phyloP scores from a whole-genome alignment of 2,113 vertebrate species.

The Hiodon tergisus region DNA sequence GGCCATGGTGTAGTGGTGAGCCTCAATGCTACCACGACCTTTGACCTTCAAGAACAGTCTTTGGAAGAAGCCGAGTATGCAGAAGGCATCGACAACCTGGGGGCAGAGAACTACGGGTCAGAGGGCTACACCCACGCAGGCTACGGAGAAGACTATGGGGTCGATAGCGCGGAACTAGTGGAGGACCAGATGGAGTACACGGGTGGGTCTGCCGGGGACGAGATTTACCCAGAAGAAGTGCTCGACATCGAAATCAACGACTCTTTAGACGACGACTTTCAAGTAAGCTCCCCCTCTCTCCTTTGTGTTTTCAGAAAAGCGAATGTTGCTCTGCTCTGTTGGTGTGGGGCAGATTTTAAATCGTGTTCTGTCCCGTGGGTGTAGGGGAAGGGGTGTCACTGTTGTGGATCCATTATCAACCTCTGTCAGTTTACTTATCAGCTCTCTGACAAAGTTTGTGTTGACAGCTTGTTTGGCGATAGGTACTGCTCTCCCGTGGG shows the following conservation, averaged over 20 bases:
- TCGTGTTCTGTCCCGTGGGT: slow-evolving; percentile 40
- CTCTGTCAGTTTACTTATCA: slow-evolving; percentile 88
- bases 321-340: slow-evolving; percentile 62
- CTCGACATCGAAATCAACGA: slow-evolving; percentile 93
- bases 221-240: slow-evolving; percentile 79
- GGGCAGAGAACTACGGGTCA: slow-evolving; percentile 60
- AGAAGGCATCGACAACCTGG: slow-evolving; percentile 68
- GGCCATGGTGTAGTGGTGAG: slow-evolving; percentile 67
- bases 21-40: slow-evolving; percentile 72
- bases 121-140: slow-evolving; percentile 49
- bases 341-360: slow-evolving; percentile 67
- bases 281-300: slow-evolving; percentile 72
- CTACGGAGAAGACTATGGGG: slow-evolving; percentile 71
- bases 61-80: slow-evolving; percentile 66
- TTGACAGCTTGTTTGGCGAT: slow-evolving; percentile 89
- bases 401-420: slow-evolving; percentile 88
- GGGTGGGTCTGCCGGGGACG: slow-evolving; percentile 68
- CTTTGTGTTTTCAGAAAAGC: slow-evolving; percentile 62
- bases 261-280: slow-evolving; percentile 86
- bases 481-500: slow-evolving; percentile 75
- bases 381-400: slow-evolving; percentile 49
- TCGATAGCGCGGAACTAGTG: slow-evolving; percentile 58
- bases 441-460: slow-evolving; percentile 87
- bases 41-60: slow-evolving; percentile 63
- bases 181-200: slow-evolving; percentile 77